Conservation (phyloP, 2,797 vertebrate species). For the Gila robusta region DNA sequence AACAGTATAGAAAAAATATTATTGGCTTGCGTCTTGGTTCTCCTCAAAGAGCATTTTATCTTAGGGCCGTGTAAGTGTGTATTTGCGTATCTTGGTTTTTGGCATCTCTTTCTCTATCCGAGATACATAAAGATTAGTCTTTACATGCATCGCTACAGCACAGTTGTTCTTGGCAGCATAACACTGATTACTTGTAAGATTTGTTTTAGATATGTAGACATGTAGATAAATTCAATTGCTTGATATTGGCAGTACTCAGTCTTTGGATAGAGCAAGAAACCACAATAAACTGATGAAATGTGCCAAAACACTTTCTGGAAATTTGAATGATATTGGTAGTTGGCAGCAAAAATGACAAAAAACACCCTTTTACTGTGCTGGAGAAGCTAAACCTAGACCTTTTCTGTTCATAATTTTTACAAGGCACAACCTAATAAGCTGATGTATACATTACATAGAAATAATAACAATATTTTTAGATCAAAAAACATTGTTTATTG, state of each 20-base stretch:
- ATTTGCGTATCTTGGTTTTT: not conserved
- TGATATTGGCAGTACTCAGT: slow-evolving; percentile 4
- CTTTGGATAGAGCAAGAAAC: not conserved
- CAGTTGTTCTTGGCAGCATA: slow-evolving; percentile 19
- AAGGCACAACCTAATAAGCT: not conserved
- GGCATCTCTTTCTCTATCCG: not conserved
- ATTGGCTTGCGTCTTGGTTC: not conserved
- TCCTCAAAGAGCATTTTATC: not conserved
- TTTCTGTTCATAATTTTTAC: not conserved
- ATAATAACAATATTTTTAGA: not conserved
- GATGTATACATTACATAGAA: not conserved
- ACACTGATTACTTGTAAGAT: not conserved
- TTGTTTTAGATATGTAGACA: not conserved
- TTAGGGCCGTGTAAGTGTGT: not conserved
- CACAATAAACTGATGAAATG: not conserved
- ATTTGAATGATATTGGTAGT: not conserved
- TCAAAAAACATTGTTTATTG: not conserved
- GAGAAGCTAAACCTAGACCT: not conserved
- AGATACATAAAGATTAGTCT: not conserved
- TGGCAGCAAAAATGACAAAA: not conserved
- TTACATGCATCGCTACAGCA: not conserved
- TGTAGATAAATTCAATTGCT: not conserved
- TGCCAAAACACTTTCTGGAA: not conserved
- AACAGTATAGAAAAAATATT: not conserved
- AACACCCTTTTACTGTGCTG: not conserved